Base-by-base conservation (phyloP, 1,140 invertebrate genomes). In the Drosophila subobscura region DNA sequence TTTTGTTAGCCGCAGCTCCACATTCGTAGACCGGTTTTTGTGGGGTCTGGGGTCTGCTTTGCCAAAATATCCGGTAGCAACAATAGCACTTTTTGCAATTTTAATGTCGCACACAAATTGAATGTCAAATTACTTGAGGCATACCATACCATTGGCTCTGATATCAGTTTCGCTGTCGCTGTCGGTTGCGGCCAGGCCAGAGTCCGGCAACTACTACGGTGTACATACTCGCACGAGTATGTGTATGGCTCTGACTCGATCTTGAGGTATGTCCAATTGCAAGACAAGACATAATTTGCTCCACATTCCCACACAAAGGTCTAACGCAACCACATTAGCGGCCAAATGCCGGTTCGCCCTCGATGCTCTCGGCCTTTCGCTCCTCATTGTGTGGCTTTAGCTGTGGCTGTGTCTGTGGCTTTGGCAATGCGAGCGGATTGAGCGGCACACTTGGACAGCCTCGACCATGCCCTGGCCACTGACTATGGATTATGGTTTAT, bases 61-160 rank as follows among this genome's bases (percentile, higher is more conserved):
- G 65, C 68, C 68, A 78, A 88, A 86, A 79, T 86, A 88, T 86
- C 81, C 81, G 81, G 83, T 83, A 88, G 81, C 81, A 70, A 88
- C 81, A 88, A 83, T 61, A 56, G 61, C 83, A 78, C 49, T 61
- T 54, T 81, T 83, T 67, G 80, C 80, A 71, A 79, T 71, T 79
- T 84, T 85, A 79, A 86, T 88, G 83, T 88, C 83, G 78, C 58
- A 86, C 83, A 68, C 74, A 63, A 65, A 81, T 70, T 86, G 83
- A 86, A 86, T 86, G 83, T 72, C 75, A 88, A 86, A 65, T 76
- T 58, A 73, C 71, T 66, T 76, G 74, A 46, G 59, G 68, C 76
- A 84, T 72, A 58, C 73, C 59, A 60, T 33, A 10, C 29, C 3
- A 46, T 58, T 44, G 51, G 44, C 42, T 47, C 53, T 75, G 45